Percentiles rank a stretch among this genome's conserved stretches.
phyloP scores from a whole-genome alignment of 2,888 invertebrate species.

The Hymenopus coronatus region DNA sequence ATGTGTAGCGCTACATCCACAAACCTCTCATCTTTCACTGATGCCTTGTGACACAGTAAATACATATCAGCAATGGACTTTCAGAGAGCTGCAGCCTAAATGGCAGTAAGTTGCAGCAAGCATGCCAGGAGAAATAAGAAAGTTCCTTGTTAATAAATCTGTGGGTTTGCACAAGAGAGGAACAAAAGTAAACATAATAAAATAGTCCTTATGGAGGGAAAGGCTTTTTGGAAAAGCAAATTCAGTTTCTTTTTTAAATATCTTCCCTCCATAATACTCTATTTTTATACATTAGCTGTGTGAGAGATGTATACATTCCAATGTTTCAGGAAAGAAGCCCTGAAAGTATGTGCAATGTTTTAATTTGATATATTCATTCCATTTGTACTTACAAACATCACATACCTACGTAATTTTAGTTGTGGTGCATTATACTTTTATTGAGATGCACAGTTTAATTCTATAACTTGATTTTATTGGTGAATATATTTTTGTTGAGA shows the following conservation, averaged over 20 bases:
- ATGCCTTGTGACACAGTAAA: conserved; percentile 82
- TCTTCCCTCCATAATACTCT: neutral
- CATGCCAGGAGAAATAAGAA: neutral
- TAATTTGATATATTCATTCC: neutral
- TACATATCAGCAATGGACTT: conserved; percentile 85
- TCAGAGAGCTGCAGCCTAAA: conserved; percentile 66
- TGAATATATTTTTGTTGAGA: neutral
- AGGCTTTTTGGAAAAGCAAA: neutral
- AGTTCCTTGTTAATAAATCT: neutral
- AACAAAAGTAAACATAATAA: neutral
- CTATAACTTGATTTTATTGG: neutral
- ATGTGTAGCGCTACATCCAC: conserved; percentile 82
- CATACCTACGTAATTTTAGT: neutral
- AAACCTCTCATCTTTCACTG: conserved; percentile 71
- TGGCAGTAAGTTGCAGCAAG: neutral
- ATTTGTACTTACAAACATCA: neutral
- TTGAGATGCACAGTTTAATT: neutral
- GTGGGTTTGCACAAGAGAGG: neutral
- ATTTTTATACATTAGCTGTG: neutral
- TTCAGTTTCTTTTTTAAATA: neutral
- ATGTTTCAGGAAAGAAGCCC: neutral
- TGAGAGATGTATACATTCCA: neutral
- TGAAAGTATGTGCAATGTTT: neutral
- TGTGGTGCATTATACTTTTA: neutral
- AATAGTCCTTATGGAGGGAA: neutral